Base-by-base conservation (phyloP, 2,113 vertebrate species). In the Callipepla squamata region DNA sequence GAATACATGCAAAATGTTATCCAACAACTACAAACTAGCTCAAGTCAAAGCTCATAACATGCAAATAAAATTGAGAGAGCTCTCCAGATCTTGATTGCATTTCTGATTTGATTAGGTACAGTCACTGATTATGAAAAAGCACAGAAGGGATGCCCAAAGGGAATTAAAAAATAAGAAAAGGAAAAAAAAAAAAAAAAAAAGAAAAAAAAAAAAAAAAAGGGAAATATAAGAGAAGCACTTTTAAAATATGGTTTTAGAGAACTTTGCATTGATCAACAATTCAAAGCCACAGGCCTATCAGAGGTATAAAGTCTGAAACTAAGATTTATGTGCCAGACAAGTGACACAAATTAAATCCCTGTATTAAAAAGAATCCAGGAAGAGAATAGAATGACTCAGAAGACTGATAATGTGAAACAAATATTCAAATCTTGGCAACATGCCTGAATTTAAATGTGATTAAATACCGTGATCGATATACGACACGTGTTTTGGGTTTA, bases 381-480 rank as follows among this genome's bases (percentile, higher is more conserved):
- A 44, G 57, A 59, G 16, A 36, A 65, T 2, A 87, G 6, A 90
- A 70, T 80, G 4, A 88, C 12, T 77, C 36, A 38, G 83, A 89
- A 78, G 32, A 44, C 20, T 34, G 38, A 42, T 50, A 89, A 86
- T 26, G 82, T 74, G 38, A 86, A 86, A 80, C 9, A 68, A 90
- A 80, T 38, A 67, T 30, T 90, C 2, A 78, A 55, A 63, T 38
- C 51, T 89, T 68, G 47, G 48, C 25, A 86, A 87, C 7, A 9
- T 30, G 17, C 9, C 58, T 91, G 25, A 89, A 92, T 42, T 75
- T 72, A 75, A 75, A 86, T 66, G 19, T 70, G 23, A 92, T 48
- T 67, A 80, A 88, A 70, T 74, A 23, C 1, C 0, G 7, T 72
- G 75, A 75, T 72, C 65, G 67, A 77, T 87, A 82, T 12, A 85